Evolutionary conservation across 2,888 invertebrate genomes (phyloP).

Genomic region (Uropetala carovei): DNA sequence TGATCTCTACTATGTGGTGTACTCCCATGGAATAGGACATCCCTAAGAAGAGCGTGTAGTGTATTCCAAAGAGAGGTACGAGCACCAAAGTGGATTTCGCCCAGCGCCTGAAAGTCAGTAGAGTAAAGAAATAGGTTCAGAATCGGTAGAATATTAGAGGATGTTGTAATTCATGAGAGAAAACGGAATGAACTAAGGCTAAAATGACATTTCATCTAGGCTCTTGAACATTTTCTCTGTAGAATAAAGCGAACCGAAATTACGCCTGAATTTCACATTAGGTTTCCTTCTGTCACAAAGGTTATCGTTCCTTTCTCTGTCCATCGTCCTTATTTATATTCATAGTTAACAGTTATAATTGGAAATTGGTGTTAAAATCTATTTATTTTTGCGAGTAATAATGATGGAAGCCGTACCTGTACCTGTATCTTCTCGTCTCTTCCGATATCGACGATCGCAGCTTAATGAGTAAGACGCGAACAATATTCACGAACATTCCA

Average conservation of each 20-base stretch:
- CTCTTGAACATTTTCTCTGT: too few relatives aligned
- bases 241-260: neutral
- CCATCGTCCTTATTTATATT: too few relatives aligned
- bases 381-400: neutral
- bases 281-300: neutral
- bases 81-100: slow-evolving; percentile 81
- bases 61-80: slow-evolving; percentile 82
- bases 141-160: neutral
- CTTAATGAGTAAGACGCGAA: slow-evolving; percentile 78
- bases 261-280: neutral
- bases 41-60: slow-evolving; percentile 79
- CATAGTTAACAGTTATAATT: too few relatives aligned
- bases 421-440: slow-evolving; percentile 79
- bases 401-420: slow-evolving; percentile 75
- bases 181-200: neutral
- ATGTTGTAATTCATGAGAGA: neutral
- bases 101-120: slow-evolving; percentile 75
- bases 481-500: slow-evolving; percentile 80
- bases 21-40: slow-evolving; percentile 75
- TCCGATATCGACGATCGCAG: slow-evolving; percentile 78
- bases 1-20: slow-evolving; percentile 77
- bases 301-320: too few relatives aligned
- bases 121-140: neutral
- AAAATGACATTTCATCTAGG: too few relatives aligned
- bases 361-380: too few relatives aligned